Conservation (phyloP, 2,888 invertebrate genomes). For the Bibio marci region DNA sequence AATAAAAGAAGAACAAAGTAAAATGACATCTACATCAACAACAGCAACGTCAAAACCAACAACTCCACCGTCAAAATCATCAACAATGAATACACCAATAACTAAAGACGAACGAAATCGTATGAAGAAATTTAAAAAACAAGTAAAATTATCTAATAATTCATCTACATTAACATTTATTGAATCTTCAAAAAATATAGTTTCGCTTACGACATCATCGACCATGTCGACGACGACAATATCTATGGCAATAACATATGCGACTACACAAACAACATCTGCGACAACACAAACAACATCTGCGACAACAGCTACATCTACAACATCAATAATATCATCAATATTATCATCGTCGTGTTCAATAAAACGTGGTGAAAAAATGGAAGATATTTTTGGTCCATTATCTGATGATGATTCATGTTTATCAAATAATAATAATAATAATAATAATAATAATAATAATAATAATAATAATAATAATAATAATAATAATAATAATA, state of each 20-base stretch:
- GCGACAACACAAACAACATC: slow-evolving; percentile 2
- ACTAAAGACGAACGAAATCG: slow-evolving; percentile 29
- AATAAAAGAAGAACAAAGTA: slow-evolving; percentile 3
- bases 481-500: too few relatives aligned
- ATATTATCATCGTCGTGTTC: slow-evolving; percentile 9
- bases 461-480: too few relatives aligned
- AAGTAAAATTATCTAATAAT: slow-evolving; percentile 27
- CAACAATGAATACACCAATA: too few relatives aligned
- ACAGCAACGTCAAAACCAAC: too few relatives aligned
- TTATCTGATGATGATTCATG: slow-evolving; percentile 55
- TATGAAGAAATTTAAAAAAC: slow-evolving; percentile 38
- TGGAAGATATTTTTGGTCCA: slow-evolving; percentile 80
- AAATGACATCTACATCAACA: neutral
- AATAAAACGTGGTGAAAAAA: slow-evolving; percentile 54
- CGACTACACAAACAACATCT: slow-evolving; percentile 1
- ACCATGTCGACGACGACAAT: slow-evolving; percentile 9
- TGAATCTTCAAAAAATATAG: too few relatives aligned
- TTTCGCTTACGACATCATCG: slow-evolving; percentile 4
- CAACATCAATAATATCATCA: too few relatives aligned
- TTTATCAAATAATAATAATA: too few relatives aligned
- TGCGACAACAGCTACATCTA: too few relatives aligned
- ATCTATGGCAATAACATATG: neutral
- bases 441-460: too few relatives aligned
- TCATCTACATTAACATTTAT: too few relatives aligned
- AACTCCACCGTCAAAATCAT: slow-evolving; percentile 6